Evolutionary conservation across 23 tunicate species (phyloP).

Genomic region (Ascidia mentula): DNA sequence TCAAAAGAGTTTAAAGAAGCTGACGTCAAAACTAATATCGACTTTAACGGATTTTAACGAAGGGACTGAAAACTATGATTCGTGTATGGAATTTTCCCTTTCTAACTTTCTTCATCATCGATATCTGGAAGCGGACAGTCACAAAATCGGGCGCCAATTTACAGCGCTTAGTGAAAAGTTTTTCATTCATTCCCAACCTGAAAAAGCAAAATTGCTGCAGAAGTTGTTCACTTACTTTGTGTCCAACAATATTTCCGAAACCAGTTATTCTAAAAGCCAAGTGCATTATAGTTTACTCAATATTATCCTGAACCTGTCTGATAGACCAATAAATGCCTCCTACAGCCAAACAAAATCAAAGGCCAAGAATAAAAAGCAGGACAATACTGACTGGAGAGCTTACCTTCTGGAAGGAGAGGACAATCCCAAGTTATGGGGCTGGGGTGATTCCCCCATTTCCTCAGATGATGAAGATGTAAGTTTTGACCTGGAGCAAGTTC

Average conservation of each 20-base stretch:
- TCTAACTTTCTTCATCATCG: constrained; percentile 62
- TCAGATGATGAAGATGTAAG: constrained; percentile 34
- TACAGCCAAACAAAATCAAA: constrained; percentile 20
- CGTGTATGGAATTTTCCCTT: constrained; percentile 68
- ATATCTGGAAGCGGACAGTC: constrained; percentile 60
- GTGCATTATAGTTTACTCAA: constrained; percentile 54
- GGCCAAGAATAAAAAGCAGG: neutral
- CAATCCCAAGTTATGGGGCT: constrained; percentile 51
- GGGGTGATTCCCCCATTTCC: constrained; percentile 54
- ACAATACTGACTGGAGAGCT: constrained; percentile 61
- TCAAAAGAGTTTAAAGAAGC: constrained; percentile 16
- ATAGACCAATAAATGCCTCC: constrained; percentile 33
- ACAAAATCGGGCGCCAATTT: constrained; percentile 42
- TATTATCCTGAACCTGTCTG: constrained; percentile 45
- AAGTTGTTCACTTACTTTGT: constrained; percentile 26
- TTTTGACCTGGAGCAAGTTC: neutral
- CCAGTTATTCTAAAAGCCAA: constrained; percentile 30
- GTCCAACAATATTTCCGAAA: constrained; percentile 22
- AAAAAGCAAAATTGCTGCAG: constrained; percentile 42
- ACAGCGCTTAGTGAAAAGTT: constrained; percentile 72
- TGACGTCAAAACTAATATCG: constrained; percentile 44
- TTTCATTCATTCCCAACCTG: constrained; percentile 65
- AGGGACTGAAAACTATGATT: constrained; percentile 54
- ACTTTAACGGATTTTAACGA: constrained; percentile 54
- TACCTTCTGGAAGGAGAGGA: constrained; percentile 85